These are phyloP conservation scores for Crax fasciolata DNA, from an alignment of 2,797 vertebrate genomes.

Conservation along the genomic window DNA sequence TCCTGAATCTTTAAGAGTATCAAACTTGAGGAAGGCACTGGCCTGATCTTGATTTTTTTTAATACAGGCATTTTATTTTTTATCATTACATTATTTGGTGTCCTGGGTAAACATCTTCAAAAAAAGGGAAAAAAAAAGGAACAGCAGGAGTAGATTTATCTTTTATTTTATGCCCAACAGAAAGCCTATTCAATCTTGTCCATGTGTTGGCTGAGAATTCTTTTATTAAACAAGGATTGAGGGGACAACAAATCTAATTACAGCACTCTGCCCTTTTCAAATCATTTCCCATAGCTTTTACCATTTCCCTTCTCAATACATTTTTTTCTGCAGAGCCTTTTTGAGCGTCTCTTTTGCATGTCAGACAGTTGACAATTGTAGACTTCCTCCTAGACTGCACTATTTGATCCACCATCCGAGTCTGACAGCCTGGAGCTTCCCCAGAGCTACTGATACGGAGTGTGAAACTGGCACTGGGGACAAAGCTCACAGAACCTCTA, in stretches of 20 bases:
- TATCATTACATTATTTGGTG: neutral
- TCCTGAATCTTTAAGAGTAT: neutral
- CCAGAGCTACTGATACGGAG: neutral
- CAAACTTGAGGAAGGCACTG: neutral
- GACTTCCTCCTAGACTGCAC: neutral
- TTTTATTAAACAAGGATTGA: neutral
- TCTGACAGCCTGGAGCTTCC: neutral
- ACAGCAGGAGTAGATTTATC: neutral
- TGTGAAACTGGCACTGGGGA: neutral
- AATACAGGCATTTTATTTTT: neutral
- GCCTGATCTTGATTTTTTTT: neutral
- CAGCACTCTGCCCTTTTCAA: neutral
- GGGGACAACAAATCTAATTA: neutral
- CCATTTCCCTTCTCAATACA: neutral
- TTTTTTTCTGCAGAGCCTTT: neutral
- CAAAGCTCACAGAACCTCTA: neutral
- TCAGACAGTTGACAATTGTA: neutral
- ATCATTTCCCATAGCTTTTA: neutral
- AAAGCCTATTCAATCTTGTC: neutral
- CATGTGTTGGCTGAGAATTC: neutral
- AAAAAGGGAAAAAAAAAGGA: neutral
- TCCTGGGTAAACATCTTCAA: neutral
- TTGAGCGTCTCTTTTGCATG: neutral
- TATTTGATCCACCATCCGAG: neutral
- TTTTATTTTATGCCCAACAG: neutral